These are phyloP conservation scores for Ellobius talpinus DNA, from an alignment of 2,113 vertebrate species.

Conservation along the genomic window DNA sequence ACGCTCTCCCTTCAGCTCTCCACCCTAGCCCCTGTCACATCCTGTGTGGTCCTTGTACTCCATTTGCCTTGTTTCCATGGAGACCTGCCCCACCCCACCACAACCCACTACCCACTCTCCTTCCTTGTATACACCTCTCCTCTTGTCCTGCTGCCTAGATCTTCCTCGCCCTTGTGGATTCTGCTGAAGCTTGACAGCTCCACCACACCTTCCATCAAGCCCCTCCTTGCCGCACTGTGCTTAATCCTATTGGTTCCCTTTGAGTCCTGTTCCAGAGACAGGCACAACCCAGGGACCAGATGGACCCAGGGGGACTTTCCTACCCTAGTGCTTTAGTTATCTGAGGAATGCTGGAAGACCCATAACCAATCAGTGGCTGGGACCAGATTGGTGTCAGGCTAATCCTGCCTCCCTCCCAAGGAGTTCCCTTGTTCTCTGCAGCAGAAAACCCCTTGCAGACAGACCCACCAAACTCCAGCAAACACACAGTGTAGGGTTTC, in stretches of 20 bases:
- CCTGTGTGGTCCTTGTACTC: accelerated
- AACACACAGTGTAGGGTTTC: background rate
- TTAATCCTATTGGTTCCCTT: background rate
- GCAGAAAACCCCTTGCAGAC: background rate
- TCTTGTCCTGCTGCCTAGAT: accelerated
- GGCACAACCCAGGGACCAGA: background rate
- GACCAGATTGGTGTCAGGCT: background rate
- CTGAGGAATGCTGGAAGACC: background rate
- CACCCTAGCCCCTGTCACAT: too few relatives aligned
- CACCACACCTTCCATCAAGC: accelerated
- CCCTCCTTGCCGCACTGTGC: accelerated
- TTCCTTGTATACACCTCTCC: background rate
- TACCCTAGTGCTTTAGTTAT: background rate
- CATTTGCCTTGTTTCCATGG: accelerated
- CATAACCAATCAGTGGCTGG: background rate
- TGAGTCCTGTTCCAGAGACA: background rate
- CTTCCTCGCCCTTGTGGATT: background rate
- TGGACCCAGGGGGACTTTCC: background rate
- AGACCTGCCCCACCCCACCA: too few relatives aligned
- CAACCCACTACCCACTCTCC: accelerated
- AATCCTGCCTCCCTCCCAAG: background rate
- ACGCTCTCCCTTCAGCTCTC: background rate
- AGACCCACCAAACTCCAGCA: background rate
- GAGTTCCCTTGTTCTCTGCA: background rate
- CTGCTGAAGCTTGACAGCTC: background rate